Evolutionary conservation across 2,113 vertebrate species (phyloP).

Genomic region (Pteronura brasiliensis): DNA sequence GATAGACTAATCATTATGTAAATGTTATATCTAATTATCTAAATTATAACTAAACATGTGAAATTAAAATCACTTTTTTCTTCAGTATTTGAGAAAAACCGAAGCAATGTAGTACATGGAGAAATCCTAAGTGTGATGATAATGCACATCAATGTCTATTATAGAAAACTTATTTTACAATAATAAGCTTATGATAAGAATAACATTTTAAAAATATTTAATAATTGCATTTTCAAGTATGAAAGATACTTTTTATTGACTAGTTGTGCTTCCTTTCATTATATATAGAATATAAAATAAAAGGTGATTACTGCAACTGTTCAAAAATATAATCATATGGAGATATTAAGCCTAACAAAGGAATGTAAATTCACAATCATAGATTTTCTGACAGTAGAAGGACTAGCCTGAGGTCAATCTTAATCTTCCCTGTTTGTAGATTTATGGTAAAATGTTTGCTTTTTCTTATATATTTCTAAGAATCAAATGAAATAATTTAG

Average conservation of each 20-base stretch:
- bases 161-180: background rate
- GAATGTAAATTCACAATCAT: background rate
- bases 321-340: background rate
- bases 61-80: background rate
- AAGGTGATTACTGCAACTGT: background rate
- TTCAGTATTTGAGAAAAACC: background rate
- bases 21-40: background rate
- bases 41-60: background rate
- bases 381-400: background rate
- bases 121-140: background rate
- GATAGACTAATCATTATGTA: background rate
- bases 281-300: background rate
- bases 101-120: background rate
- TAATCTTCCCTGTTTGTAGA: background rate
- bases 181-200: background rate
- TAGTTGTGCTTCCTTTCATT: background rate
- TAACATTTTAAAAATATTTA: conserved; percentile 23
- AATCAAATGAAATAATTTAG: background rate
- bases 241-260: background rate
- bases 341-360: background rate
- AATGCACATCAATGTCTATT: background rate
- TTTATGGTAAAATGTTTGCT: background rate
- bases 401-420: background rate
- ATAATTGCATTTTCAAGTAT: background rate
- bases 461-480: background rate